These are phyloP conservation scores for Rhagoletis pomonella DNA, from an alignment of 1,140 invertebrate genomes.

Conservation along the genomic window DNA sequence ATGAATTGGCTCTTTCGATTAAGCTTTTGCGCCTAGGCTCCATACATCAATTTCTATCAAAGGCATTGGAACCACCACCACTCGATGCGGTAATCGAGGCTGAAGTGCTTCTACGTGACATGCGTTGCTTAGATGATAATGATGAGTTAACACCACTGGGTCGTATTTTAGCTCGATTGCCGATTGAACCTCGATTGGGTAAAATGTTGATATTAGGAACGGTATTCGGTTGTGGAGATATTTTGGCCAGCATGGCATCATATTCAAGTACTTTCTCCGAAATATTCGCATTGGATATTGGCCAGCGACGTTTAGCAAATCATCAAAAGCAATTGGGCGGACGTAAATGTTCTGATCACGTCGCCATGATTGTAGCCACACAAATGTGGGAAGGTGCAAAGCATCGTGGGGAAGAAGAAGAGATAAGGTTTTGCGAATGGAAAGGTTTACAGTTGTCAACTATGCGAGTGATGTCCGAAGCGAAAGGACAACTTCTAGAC, in stretches of 20 bases:
- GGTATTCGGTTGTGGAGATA: conserved; percentile 90
- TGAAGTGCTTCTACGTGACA: conserved; percentile 83
- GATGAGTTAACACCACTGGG: conserved; percentile 94
- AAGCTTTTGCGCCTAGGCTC: conserved; percentile 87
- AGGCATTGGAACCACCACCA: conserved; percentile 95
- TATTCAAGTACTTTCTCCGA: conserved; percentile 95
- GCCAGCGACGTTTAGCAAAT: conserved; percentile 80
- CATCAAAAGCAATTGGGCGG: conserved; percentile 91
- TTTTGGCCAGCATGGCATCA: conserved; percentile 93
- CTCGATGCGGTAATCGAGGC: conserved; percentile 95
- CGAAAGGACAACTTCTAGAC: conserved; percentile 91
- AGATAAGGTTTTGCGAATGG: conserved; percentile 90
- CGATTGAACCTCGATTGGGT: conserved; percentile 93
- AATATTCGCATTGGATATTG: conserved; percentile 85
- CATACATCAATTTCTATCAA: conserved; percentile 94
- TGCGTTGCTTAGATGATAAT: conserved; percentile 89
- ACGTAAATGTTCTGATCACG: conserved; percentile 92
- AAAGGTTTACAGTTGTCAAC: conserved; percentile 92
- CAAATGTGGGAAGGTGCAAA: conserved; percentile 88
- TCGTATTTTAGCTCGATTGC: conserved; percentile 92
- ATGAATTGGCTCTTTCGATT: conserved; percentile 90
- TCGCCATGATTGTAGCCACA: conserved; percentile 95
- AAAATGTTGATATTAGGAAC: conserved; percentile 96
- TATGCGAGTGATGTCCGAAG: conserved; percentile 91
- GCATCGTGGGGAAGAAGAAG: conserved; percentile 85